phyloP scores from a whole-genome alignment of 2,113 vertebrate species.

The Poecilia latipinna region DNA sequence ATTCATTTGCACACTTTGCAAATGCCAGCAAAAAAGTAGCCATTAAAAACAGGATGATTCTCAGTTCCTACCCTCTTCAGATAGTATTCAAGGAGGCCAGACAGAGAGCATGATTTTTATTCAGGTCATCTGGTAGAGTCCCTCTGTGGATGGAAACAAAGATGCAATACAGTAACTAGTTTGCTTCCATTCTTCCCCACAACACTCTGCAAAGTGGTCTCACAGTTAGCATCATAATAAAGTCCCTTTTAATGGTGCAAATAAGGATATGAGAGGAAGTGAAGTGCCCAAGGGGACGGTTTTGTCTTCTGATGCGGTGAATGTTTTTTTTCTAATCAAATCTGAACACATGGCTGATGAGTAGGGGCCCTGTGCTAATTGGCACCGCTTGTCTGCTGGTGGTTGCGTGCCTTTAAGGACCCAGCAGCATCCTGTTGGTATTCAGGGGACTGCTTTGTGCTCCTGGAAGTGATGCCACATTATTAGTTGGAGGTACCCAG shows the following conservation, averaged over 20 bases:
- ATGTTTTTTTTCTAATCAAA: slow-evolving; percentile 72
- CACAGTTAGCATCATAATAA: slow-evolving; percentile 78
- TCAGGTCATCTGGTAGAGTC: slow-evolving; percentile 46
- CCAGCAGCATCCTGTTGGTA: slow-evolving; percentile 67
- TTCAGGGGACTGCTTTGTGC: slow-evolving; percentile 69
- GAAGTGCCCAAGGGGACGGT: slow-evolving; percentile 60
- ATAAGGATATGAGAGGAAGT: slow-evolving; percentile 69
- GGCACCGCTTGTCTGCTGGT: slow-evolving; percentile 73
- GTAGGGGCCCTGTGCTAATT: slow-evolving; percentile 76
- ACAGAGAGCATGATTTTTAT: slow-evolving; percentile 62
- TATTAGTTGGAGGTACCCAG: slow-evolving; percentile 63
- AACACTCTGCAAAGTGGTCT: slow-evolving; percentile 57
- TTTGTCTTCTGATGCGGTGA: slow-evolving; percentile 68
- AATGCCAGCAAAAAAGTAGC: slow-evolving; percentile 54
- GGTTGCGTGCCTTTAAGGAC: slow-evolving; percentile 69
- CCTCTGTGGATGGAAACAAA: slow-evolving; percentile 68
- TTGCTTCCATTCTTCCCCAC: slow-evolving; percentile 39
- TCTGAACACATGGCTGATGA: slow-evolving; percentile 72
- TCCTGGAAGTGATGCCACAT: slow-evolving; percentile 61
- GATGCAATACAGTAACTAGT: slow-evolving; percentile 61
- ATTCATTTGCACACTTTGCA: slow-evolving; percentile 60
- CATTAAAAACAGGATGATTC: slow-evolving; percentile 67
- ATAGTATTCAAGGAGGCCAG: slow-evolving; percentile 62
- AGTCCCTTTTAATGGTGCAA: slow-evolving; percentile 69
- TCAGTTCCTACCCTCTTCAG: slow-evolving; percentile 63